Conservation (phyloP, 2,113 vertebrate genomes). For the Tilapia sparmanii region DNA sequence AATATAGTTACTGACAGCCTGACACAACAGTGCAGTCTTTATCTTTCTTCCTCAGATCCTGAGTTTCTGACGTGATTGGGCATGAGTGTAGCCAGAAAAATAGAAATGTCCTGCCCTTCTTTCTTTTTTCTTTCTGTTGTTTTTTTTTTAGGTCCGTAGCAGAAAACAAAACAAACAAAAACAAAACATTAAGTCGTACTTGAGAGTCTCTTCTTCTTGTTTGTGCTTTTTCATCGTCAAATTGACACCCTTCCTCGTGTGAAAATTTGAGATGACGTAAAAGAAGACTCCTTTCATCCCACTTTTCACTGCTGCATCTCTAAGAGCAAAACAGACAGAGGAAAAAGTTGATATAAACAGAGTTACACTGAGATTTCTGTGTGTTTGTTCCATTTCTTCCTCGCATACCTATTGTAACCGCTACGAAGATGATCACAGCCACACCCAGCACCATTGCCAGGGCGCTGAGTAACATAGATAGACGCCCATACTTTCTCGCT, state of each 20-base stretch:
- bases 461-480: conserved; percentile 54
- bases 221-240: conserved; percentile 47
- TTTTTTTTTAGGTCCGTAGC: neutral
- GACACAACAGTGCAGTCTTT: neutral
- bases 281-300: neutral
- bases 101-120: neutral
- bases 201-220: conserved; percentile 8
- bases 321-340: conserved; percentile 10
- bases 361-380: neutral
- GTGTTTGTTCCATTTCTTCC: neutral
- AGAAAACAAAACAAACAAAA: neutral
- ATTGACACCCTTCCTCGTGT: conserved; percentile 2
- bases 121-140: neutral
- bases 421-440: conserved; percentile 60
- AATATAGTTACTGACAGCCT: neutral
- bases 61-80: conserved; percentile 30
- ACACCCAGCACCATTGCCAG: conserved; percentile 65
- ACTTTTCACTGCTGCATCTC: neutral
- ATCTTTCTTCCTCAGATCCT: conserved; percentile 15
- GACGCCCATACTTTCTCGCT: conserved; percentile 61
- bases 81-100: neutral
- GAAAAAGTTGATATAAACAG: neutral
- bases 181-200: neutral
- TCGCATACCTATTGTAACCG: conserved; percentile 72
- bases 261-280: conserved; percentile 30